Conservation (phyloP, 92 coral and sea anemone species). For the Nematostella vectensis region DNA sequence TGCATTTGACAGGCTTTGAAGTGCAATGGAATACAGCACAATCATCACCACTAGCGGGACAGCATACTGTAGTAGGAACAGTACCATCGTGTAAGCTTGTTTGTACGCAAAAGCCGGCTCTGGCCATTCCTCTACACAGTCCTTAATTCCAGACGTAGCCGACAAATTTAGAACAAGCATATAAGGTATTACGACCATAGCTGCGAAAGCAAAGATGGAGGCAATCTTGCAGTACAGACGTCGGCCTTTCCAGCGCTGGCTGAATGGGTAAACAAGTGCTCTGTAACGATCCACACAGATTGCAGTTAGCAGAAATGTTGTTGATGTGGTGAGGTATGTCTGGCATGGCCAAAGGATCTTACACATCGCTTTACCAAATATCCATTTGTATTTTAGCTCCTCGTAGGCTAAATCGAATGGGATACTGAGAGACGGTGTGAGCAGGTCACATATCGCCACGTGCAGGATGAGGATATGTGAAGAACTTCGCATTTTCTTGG, state of each 20-base stretch:
- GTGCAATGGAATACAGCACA: slow-evolving; percentile 41
- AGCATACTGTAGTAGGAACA: slow-evolving; percentile 59
- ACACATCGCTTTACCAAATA: slow-evolving; percentile 48
- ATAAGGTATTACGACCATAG: slow-evolving; percentile 48
- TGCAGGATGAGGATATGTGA: slow-evolving; percentile 58
- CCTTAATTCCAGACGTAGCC: slow-evolving; percentile 5
- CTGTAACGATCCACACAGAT: slow-evolving; percentile 70
- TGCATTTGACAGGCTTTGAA: slow-evolving; percentile 23
- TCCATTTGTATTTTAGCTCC: slow-evolving; percentile 39
- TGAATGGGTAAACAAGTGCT: slow-evolving; percentile 65
- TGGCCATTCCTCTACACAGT: slow-evolving; percentile 65
- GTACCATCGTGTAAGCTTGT: slow-evolving; percentile 50
- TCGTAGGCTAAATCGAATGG: slow-evolving; percentile 66
- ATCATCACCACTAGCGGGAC: slow-evolving; percentile 52
- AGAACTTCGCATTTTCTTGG: slow-evolving; percentile 35
- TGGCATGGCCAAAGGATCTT: slow-evolving; percentile 64
- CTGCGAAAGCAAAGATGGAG: slow-evolving; percentile 32
- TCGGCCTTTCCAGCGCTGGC: slow-evolving; percentile 41
- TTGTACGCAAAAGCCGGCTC: slow-evolving; percentile 35
- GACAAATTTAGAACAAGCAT: slow-evolving; percentile 31
- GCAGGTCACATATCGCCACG: slow-evolving; percentile 68
- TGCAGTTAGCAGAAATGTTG: slow-evolving; percentile 46
- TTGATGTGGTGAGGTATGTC: slow-evolving; percentile 55
- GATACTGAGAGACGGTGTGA: slow-evolving; percentile 63
- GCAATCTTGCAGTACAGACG: slow-evolving; percentile 5